A percentile compares a stretch with the other conserved stretches of the same genome.
phyloP scores from a whole-genome alignment of 2,797 vertebrate species.

The Myripristis jacobus region DNA sequence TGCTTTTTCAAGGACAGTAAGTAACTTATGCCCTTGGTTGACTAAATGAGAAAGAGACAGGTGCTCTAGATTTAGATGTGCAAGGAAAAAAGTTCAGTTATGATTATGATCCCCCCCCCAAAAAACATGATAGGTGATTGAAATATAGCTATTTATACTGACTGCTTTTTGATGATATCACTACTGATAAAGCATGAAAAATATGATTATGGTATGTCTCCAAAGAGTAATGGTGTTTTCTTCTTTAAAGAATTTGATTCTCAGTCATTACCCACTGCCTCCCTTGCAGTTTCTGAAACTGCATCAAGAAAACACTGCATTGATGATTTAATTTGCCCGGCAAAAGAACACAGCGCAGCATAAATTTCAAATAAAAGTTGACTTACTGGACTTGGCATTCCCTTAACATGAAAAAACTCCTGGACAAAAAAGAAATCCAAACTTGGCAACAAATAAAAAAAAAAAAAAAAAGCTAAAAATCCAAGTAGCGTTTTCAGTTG shows the following conservation, averaged over 20 bases:
- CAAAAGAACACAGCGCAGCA: slow-evolving; percentile 18
- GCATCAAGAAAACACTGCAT: not conserved
- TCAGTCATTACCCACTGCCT: slow-evolving; percentile 2
- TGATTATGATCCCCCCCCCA: not conserved
- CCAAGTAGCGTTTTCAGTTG: slow-evolving; percentile 73
- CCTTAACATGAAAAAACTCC: slow-evolving; percentile 43
- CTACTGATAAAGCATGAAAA: not conserved
- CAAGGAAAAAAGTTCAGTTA: not conserved
- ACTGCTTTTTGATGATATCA: not conserved
- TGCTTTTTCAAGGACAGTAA: not conserved
- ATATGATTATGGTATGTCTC: not conserved
- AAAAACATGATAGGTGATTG: not conserved
- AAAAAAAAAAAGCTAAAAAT: slow-evolving; percentile 59
- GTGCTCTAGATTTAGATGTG: not conserved
- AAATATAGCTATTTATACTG: not conserved
- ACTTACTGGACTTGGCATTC: slow-evolving; percentile 83
- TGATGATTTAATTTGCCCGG: slow-evolving; percentile 8
- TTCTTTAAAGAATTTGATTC: not conserved
- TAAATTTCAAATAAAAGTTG: slow-evolving; percentile 47
- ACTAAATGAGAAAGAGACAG: not conserved
- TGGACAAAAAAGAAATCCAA: slow-evolving; percentile 21
- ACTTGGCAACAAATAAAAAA: slow-evolving; percentile 15
- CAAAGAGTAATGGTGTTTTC: not conserved
- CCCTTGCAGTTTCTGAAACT: not conserved
- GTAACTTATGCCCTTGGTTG: not conserved